phyloP scores from a whole-genome alignment of 1,140 invertebrate species.

The Neodiprion virginianus region DNA sequence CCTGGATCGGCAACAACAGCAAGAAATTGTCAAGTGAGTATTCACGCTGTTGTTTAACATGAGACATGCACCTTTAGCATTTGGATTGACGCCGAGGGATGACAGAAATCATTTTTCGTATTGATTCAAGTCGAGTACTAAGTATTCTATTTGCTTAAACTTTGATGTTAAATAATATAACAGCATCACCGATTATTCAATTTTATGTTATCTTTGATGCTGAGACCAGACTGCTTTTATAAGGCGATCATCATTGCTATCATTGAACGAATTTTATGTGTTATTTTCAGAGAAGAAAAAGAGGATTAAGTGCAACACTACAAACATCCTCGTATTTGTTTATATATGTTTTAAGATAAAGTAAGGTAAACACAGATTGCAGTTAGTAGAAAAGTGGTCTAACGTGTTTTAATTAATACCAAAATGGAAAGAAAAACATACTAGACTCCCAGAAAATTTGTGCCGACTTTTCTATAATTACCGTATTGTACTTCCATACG shows the following conservation, averaged over 20 bases:
- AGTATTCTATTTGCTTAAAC: neutral
- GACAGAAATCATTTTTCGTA: too few species aligned
- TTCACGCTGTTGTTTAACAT: neutral
- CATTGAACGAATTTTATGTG: conserved; percentile 10
- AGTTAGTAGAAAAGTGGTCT: neutral
- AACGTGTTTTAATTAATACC: neutral
- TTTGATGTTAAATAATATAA: neutral
- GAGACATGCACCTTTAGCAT: neutral
- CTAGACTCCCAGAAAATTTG: too few species aligned
- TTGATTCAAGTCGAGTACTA: too few species aligned
- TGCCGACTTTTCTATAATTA: too few species aligned
- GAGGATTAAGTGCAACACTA: conserved; percentile 51
- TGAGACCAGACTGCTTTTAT: conserved; percentile 11
- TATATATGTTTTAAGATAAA: conserved; percentile 53
- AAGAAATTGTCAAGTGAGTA: conserved; percentile 52
- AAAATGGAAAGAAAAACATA: neutral
- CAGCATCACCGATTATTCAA: conserved; percentile 3
- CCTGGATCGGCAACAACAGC: conserved; percentile 49
- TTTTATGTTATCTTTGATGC: conserved; percentile 11
- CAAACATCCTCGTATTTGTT: conserved; percentile 48
- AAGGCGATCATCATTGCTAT: conserved; percentile 6
- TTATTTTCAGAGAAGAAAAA: conserved; percentile 52
- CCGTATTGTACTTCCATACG: too few species aligned
- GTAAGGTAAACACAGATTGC: conserved; percentile 18
- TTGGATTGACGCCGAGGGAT: too few species aligned